These are phyloP conservation scores for Rhopilema esculentum DNA, from an alignment of 30 jellyfish, hydroid and myxozoan species.

Conservation along the genomic window DNA sequence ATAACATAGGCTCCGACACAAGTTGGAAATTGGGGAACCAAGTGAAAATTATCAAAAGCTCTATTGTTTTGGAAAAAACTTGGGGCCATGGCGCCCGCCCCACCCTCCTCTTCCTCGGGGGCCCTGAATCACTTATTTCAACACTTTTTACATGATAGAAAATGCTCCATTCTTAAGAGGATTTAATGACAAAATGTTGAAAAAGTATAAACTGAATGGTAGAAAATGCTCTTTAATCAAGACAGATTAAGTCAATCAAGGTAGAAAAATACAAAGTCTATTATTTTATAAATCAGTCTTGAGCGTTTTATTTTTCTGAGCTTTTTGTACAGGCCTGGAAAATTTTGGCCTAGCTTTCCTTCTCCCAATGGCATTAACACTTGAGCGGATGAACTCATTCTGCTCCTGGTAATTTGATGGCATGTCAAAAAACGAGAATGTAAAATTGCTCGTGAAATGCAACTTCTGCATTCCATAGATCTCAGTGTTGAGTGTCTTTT, in stretches of 20 bases:
- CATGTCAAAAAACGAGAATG: constrained; percentile 61
- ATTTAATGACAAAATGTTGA: too few species aligned
- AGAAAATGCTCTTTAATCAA: too few species aligned
- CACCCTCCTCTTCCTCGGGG: too few species aligned
- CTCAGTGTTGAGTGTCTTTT: constrained; percentile 15
- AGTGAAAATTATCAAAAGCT: too few species aligned
- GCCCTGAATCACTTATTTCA: too few species aligned
- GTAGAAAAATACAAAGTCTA: background rate
- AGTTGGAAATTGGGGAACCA: too few species aligned
- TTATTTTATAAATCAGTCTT: background rate
- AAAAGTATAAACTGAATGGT: too few species aligned
- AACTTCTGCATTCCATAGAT: constrained; percentile 45
- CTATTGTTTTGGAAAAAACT: too few species aligned
- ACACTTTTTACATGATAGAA: too few species aligned
- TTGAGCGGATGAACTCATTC: constrained; percentile 1
- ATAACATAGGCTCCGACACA: too few species aligned
- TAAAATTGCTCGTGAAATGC: constrained; percentile 48
- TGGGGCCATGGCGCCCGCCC: too few species aligned
- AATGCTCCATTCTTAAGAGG: too few species aligned
- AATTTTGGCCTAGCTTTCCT: constrained; percentile 34
- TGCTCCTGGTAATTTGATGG: constrained; percentile 56
- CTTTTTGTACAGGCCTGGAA: constrained; percentile 16
- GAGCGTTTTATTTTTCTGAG: constrained; percentile 4
- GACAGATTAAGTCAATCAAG: background rate
- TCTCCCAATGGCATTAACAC: constrained; percentile 30